Conservation (phyloP, 2,113 vertebrate species). For the Scomber scombrus region DNA sequence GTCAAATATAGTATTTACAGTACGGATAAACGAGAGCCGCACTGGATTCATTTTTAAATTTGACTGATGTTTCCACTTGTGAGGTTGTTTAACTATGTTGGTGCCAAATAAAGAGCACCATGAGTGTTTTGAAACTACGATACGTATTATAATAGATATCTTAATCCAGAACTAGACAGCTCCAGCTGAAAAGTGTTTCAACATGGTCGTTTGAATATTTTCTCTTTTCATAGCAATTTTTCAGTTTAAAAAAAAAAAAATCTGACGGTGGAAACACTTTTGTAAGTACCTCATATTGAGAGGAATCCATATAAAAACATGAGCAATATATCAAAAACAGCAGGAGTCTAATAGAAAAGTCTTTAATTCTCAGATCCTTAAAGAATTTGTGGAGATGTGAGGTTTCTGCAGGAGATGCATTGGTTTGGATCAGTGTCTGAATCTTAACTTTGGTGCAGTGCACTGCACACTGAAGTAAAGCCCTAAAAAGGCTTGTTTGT, state of each 20-base stretch:
- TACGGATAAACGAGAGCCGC: neutral
- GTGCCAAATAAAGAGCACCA: slow-evolving; percentile 8
- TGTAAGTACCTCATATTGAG: neutral
- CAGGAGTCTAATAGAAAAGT: neutral
- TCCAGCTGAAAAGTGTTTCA: slow-evolving; percentile 27
- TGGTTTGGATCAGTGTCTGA: slow-evolving; percentile 31
- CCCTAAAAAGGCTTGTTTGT: slow-evolving; percentile 34
- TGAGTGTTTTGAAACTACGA: neutral
- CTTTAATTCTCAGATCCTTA: slow-evolving; percentile 4
- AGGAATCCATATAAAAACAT: slow-evolving; percentile 9
- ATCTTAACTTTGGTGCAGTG: slow-evolving; percentile 36
- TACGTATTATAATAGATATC: neutral
- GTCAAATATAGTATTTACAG: slow-evolving; percentile 2
- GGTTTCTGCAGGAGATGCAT: neutral
- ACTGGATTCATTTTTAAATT: neutral
- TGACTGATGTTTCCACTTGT: neutral
- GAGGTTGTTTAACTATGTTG: slow-evolving; percentile 3
- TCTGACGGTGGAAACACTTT: neutral
- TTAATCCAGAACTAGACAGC: neutral
- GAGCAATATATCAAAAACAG: neutral
- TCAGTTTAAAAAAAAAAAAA: neutral
- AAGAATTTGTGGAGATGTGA: slow-evolving; percentile 12
- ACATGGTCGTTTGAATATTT: slow-evolving; percentile 5
- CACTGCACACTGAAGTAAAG: slow-evolving; percentile 8
- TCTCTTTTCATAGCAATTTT: neutral